Evolutionary conservation across 2,888 invertebrate species (phyloP), one percentile per base, ranked within the genome.

Genomic region (Protophormia terraenovae): DNA sequence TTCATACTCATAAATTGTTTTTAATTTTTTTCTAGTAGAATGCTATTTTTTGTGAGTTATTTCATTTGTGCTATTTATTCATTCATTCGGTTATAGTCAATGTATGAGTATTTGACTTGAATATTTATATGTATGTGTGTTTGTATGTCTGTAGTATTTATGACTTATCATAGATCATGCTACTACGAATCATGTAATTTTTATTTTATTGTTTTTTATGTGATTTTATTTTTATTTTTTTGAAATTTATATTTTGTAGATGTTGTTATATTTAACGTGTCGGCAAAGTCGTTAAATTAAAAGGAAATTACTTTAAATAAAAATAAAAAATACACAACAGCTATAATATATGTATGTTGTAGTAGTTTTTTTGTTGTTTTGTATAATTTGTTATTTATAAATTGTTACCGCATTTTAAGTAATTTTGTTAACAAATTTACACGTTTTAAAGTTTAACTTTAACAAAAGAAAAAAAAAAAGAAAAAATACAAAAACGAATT

Each of bases 271-370:
- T 67, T 66, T 82, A 88, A 90, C 90, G 90, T 91, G 90, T 89
- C 90, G 90, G 91, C 88, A 87, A 84, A 87, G 87, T 86, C 87
- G 88, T 90, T 87, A 91, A 90, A 90, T 90, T 88, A 89, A 90
- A 90, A 90, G 87, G 87, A 90, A 90, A 89, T 88, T 88, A 86
- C 53, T 77, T 58, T 29, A 86, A 85, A 87, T 38, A 73, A 55
- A 38, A 53, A 66, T 29, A 27, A 73, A 55, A 38, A 53, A 66
- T 29, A 27, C 3, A 47, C n/a, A 38, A 22, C 38, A 41, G n/a
- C 3, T 35, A 32, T 19, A 47, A 45, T 19, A 32, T 47, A 14
- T 50, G 19, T 55, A 24, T 62, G 22, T 50, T 66, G 35, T 38
- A 32, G 35, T 38, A 22, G 14, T 53, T 58, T 5, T 29, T 60